These are phyloP conservation scores for Argentina silus DNA, from an alignment of 2,797 vertebrate genomes.

Conservation along the genomic window DNA sequence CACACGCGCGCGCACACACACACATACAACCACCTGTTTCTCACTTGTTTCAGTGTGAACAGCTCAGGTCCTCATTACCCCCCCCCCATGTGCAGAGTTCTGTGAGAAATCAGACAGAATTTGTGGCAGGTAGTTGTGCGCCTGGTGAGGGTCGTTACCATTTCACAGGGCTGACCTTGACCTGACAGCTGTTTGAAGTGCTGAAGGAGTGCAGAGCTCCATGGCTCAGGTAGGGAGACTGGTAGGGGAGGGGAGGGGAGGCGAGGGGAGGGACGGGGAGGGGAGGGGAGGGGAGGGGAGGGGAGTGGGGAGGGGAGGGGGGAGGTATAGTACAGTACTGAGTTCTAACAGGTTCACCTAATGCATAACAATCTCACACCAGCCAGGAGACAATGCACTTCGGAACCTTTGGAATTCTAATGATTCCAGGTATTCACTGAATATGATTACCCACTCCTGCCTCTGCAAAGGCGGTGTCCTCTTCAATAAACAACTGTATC, in stretches of 20 bases:
- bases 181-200: slow-evolving; percentile 53
- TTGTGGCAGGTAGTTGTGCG: slow-evolving; percentile 1
- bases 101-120: slow-evolving; percentile 22
- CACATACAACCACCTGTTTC: slow-evolving; percentile 21
- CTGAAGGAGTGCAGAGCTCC: slow-evolving; percentile 18
- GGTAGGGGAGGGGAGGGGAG: background rate
- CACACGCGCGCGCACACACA: slow-evolving; percentile 7
- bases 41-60: slow-evolving; percentile 17
- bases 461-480: slow-evolving; percentile 4
- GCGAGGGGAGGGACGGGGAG: background rate
- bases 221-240: slow-evolving; percentile 33
- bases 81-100: background rate
- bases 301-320: background rate
- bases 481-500: background rate
- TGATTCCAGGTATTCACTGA: slow-evolving; percentile 33
- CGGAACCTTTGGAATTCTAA: slow-evolving; percentile 38
- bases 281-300: background rate
- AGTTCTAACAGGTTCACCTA: slow-evolving; percentile 45
- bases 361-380: slow-evolving; percentile 45
- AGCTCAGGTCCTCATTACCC: slow-evolving; percentile 21
- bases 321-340: background rate
- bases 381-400: slow-evolving; percentile 18
- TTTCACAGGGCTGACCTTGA: slow-evolving; percentile 58
- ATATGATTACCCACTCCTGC: slow-evolving; percentile 29
- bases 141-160: slow-evolving; percentile 40